A percentile compares a stretch with the other conserved stretches of the same genome.
These are phyloP conservation scores for Grus americana DNA, from an alignment of 2,113 vertebrate species.

Conservation along the genomic window DNA sequence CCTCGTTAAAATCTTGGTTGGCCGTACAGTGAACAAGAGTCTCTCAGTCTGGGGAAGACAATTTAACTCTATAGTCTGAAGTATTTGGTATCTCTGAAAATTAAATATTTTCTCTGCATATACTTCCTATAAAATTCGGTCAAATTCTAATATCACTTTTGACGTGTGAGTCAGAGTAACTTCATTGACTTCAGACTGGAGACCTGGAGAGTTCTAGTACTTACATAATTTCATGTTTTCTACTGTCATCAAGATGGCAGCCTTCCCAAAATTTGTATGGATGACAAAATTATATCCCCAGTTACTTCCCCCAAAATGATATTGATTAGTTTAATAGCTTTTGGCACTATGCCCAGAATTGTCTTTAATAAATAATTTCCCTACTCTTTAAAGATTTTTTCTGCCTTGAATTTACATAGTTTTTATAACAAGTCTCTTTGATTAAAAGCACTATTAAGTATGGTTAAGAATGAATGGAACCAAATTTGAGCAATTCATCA, in stretches of 20 bases:
- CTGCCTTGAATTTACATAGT: neutral
- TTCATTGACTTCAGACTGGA: neutral
- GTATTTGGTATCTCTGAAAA: neutral
- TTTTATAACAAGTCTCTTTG: conserved; percentile 30
- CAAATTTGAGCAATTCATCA: conserved; percentile 26
- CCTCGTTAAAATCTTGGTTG: neutral
- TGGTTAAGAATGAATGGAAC: conserved; percentile 22
- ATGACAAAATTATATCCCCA: neutral
- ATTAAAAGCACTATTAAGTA: conserved; percentile 43
- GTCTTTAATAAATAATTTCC: conserved; percentile 40
- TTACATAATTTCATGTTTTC: neutral
- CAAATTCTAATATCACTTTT: neutral
- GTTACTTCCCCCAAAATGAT: neutral
- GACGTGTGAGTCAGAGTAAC: neutral
- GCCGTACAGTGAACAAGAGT: neutral
- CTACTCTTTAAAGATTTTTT: neutral
- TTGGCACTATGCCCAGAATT: conserved; percentile 13
- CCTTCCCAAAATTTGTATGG: neutral
- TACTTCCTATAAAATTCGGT: neutral
- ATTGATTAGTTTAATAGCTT: conserved; percentile 39
- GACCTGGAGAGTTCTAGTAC: neutral
- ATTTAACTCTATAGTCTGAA: neutral
- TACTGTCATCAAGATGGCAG: neutral
- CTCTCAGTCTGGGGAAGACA: neutral
- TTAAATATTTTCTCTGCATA: neutral